A percentile compares a stretch with the other conserved stretches of the same genome.
These are phyloP conservation scores for Temnothorax ravouxi DNA, from an alignment of 2,888 invertebrate genomes.

Conservation along the genomic window DNA sequence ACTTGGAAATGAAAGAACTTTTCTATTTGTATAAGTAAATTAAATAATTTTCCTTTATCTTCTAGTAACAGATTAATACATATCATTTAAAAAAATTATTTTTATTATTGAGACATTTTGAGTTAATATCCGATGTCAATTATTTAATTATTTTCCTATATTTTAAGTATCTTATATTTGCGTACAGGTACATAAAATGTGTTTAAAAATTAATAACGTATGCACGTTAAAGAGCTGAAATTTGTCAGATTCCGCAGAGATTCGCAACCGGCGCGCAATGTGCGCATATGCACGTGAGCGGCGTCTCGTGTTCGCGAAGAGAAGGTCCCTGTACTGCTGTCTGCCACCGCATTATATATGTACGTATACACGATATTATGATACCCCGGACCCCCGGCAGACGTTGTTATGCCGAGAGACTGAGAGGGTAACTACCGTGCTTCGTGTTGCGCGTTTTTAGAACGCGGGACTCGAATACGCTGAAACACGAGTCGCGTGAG, in stretches of 20 bases:
- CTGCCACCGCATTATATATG: conserved; percentile 74
- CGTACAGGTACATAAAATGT: not conserved
- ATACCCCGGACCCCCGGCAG: conserved; percentile 65
- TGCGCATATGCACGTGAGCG: conserved; percentile 27
- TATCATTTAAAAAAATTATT: not conserved
- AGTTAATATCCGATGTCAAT: not conserved
- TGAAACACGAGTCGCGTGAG: conserved; percentile 74
- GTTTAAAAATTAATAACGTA: not conserved
- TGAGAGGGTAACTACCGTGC: conserved; percentile 71
- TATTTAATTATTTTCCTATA: not conserved
- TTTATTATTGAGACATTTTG: not conserved
- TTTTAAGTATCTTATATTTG: not conserved
- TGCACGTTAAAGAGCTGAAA: conserved; percentile 6
- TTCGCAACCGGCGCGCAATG: not conserved
- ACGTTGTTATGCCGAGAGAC: conserved; percentile 71
- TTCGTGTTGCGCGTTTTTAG: conserved; percentile 68
- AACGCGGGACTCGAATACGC: conserved; percentile 61
- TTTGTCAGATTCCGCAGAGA: not conserved
- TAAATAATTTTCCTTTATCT: not conserved
- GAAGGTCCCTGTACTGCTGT: conserved; percentile 77
- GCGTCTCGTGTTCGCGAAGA: conserved; percentile 71
- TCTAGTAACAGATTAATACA: not conserved
- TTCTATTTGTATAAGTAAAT: not conserved
- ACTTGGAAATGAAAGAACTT: not conserved
- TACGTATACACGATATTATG: conserved; percentile 74